Percentiles rank a stretch among this genome's conserved stretches.
phyloP scores from a whole-genome alignment of 2,797 vertebrate species.

The Paramormyrops hopkinsi region DNA sequence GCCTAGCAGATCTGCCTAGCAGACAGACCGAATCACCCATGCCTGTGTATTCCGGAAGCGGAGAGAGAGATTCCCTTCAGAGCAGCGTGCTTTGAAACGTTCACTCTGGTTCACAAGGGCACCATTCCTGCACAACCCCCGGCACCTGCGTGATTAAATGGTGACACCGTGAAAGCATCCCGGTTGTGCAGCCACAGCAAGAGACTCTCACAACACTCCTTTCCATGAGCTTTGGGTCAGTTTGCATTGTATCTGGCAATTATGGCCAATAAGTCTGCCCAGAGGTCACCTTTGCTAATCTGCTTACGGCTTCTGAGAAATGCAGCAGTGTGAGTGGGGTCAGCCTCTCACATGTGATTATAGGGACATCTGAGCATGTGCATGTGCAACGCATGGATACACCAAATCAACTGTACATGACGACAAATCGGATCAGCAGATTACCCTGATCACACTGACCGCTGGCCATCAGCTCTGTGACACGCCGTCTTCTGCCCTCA shows the following conservation, averaged over 20 bases:
- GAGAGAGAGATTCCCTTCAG: not conserved
- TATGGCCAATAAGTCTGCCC: conserved; percentile 53
- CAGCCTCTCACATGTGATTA: conserved; percentile 36
- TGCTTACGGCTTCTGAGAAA: conserved; percentile 54
- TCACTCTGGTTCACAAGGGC: not conserved
- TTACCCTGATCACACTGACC: conserved; percentile 58
- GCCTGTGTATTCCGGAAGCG: not conserved
- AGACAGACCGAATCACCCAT: not conserved
- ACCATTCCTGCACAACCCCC: not conserved
- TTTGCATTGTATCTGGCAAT: conserved; percentile 56
- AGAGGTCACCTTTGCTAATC: conserved; percentile 66
- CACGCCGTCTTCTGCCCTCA: conserved; percentile 36
- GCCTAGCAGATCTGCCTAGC: not conserved
- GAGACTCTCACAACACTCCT: conserved; percentile 39
- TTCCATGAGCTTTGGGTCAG: conserved; percentile 58
- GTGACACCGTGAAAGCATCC: conserved; percentile 7
- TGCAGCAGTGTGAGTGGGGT: conserved; percentile 45
- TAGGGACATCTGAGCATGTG: not conserved
- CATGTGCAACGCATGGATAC: conserved; percentile 22
- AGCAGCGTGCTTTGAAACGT: not conserved
- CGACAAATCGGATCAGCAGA: conserved; percentile 68
- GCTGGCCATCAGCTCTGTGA: conserved; percentile 45
- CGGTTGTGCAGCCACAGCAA: conserved; percentile 55
- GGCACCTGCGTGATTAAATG: not conserved
- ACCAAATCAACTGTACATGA: conserved; percentile 60